phyloP scores from a whole-genome alignment of 2,797 vertebrate genomes.

The Pipistrellus kuhlii region DNA sequence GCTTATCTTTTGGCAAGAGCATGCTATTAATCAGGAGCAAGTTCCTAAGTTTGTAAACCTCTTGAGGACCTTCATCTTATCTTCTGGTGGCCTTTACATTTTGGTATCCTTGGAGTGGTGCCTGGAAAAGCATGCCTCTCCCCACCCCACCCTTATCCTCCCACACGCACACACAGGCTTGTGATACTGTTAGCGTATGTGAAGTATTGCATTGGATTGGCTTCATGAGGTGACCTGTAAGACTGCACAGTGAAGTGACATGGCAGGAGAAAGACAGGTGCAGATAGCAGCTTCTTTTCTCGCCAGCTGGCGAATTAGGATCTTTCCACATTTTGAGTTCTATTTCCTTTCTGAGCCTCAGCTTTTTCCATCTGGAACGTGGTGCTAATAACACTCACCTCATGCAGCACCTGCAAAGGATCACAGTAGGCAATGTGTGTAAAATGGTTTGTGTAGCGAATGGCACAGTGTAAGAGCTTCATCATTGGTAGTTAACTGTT shows the following conservation, averaged over 20 bases:
- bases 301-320: background rate
- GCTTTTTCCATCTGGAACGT: background rate
- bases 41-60: background rate
- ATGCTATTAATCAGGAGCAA: background rate
- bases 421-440: background rate
- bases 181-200: background rate
- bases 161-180: background rate
- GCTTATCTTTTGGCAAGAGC: background rate
- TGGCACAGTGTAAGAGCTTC: background rate
- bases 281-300: background rate
- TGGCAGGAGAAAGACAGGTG: background rate
- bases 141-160: too few species aligned
- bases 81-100: background rate
- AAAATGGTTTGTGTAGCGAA: background rate
- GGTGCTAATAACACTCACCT: background rate
- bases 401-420: background rate
- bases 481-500: background rate
- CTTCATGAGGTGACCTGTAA: background rate
- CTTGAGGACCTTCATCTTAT: background rate
- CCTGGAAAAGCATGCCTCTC: rapidly evolving
- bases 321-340: background rate
- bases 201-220: background rate
- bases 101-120: background rate
- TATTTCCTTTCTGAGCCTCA: background rate
- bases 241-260: background rate